A percentile compares a stretch with the other conserved stretches of the same genome.
These are phyloP conservation scores for Entomyzon cyanotis DNA, from an alignment of 2,113 vertebrate genomes.

Conservation along the genomic window DNA sequence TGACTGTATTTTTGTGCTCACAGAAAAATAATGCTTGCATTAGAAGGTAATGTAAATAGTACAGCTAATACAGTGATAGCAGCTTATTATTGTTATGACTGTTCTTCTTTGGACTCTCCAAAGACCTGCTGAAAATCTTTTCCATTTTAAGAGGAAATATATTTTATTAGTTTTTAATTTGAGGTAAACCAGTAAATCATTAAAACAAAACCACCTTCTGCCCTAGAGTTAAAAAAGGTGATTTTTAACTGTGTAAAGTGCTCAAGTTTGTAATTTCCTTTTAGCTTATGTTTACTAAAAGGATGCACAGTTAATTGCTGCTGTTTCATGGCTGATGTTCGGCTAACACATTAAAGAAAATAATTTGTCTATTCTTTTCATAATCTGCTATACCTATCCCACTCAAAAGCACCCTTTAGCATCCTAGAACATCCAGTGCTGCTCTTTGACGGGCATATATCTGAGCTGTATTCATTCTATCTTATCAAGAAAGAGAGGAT, in stretches of 20 bases:
- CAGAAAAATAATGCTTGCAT: not conserved
- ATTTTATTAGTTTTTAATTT: conserved; percentile 34
- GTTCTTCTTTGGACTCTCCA: not conserved
- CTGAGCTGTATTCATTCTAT: not conserved
- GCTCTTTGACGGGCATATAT: not conserved
- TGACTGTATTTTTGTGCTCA: not conserved
- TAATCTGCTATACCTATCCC: not conserved
- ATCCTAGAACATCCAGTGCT: not conserved
- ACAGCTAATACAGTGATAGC: not conserved
- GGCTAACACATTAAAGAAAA: not conserved
- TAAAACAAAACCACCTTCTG: conserved; percentile 36
- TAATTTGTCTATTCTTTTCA: not conserved
- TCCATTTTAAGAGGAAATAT: conserved; percentile 1
- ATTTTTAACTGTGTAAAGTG: conserved; percentile 20
- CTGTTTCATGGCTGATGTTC: not conserved
- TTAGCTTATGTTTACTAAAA: not conserved
- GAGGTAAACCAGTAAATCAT: conserved; percentile 42
- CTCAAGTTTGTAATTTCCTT: conserved; percentile 10
- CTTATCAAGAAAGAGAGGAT: not conserved
- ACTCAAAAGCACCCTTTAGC: not conserved
- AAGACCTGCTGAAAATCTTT: not conserved
- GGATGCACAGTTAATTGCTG: not conserved
- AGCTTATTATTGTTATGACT: not conserved
- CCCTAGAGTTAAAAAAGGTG: conserved; percentile 15
- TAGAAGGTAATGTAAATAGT: not conserved